phyloP scores from a whole-genome alignment of 2,113 vertebrate species.

The Brienomyrus longianalis region DNA sequence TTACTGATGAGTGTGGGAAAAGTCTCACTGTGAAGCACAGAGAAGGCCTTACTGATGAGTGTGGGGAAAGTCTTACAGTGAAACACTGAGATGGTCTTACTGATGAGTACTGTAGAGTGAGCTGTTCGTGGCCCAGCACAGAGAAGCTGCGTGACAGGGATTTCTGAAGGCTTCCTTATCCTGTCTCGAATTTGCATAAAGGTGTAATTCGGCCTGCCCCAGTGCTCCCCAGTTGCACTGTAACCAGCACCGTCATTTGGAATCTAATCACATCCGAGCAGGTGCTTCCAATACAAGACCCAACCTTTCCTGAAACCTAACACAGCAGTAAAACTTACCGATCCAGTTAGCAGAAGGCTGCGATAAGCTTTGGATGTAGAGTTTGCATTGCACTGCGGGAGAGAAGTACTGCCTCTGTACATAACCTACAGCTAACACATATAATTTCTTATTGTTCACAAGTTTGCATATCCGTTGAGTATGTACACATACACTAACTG shows the following conservation, averaged over 20 bases:
- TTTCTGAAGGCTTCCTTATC: neutral
- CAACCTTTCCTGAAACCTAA: neutral
- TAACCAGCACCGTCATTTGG: neutral
- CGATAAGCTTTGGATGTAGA: neutral
- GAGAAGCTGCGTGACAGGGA: neutral
- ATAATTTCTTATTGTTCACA: neutral
- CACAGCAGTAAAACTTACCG: neutral
- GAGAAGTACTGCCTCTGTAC: neutral
- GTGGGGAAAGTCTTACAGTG: neutral
- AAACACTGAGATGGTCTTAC: neutral
- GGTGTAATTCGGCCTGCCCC: neutral
- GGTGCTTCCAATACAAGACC: neutral
- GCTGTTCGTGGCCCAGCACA: neutral
- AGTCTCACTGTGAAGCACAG: neutral
- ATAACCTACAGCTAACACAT: neutral
- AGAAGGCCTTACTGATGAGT: neutral
- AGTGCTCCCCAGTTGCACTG: neutral
- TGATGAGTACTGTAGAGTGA: neutral
- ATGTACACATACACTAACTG: neutral
- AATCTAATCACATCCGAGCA: neutral
- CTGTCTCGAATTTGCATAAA: neutral
- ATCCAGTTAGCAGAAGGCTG: neutral
- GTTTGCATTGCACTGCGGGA: neutral
- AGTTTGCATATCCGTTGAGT: constrained; percentile 2
- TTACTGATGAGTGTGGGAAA: neutral